Evolutionary conservation across 2,888 invertebrate genomes (phyloP).

Genomic region (Hemicrepidius hirtus): DNA sequence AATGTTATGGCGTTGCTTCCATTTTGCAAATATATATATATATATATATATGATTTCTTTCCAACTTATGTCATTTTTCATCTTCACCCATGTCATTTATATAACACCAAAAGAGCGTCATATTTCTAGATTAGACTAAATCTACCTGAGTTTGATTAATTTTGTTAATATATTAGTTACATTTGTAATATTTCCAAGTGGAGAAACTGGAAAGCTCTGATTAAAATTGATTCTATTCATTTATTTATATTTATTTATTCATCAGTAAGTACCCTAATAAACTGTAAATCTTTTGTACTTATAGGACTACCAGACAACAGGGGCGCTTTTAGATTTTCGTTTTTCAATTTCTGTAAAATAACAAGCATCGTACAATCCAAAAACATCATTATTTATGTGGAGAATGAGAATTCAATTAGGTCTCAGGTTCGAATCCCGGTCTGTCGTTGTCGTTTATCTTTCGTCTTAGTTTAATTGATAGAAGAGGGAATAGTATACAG

Average conservation of each 20-base stretch:
- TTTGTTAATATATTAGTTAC: not conserved
- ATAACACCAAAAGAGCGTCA: not conserved
- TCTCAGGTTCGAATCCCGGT: too few species aligned
- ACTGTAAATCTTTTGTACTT: not conserved
- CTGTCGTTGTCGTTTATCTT: too few species aligned
- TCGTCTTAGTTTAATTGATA: too few species aligned
- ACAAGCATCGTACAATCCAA: too few species aligned
- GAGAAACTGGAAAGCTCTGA: not conserved
- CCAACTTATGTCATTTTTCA: conserved; percentile 10
- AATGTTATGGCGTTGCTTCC: not conserved
- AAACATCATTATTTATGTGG: too few species aligned
- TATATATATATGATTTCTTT: conserved; percentile 19
- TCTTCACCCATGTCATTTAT: conserved; percentile 2
- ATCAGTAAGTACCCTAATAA: not conserved
- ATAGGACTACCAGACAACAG: too few species aligned
- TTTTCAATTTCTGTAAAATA: too few species aligned
- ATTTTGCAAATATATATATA: conserved; percentile 11
- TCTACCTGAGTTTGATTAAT: conserved; percentile 22
- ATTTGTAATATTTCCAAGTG: not conserved
- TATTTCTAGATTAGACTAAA: not conserved
- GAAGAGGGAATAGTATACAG: too few species aligned
- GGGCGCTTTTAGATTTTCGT: too few species aligned
- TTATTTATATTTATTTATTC: conserved; percentile 3
- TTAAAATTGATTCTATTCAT: conserved; percentile 14
- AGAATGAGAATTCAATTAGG: too few species aligned